These are phyloP conservation scores for Microtus agrestis DNA, from an alignment of 2,797 vertebrate species.

Conservation along the genomic window DNA sequence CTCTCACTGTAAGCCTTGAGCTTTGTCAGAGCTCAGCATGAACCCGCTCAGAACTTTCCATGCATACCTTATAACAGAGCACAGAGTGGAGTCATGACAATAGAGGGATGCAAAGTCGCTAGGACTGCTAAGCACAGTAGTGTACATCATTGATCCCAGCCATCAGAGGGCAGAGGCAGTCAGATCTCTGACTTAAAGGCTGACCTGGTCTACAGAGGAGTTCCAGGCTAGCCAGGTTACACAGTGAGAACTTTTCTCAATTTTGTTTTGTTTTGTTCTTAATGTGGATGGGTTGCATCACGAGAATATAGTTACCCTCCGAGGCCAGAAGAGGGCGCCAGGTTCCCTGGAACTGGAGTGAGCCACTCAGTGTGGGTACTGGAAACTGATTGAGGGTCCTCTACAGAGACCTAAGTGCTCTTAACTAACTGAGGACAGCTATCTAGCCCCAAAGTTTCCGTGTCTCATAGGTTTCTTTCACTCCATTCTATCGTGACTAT, in stretches of 20 bases:
- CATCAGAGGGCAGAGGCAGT: neutral
- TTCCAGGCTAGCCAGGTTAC: neutral
- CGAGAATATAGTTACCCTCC: neutral
- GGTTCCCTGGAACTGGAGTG: neutral
- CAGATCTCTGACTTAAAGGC: neutral
- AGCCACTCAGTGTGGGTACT: neutral
- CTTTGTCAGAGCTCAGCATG: neutral
- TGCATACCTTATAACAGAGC: neutral
- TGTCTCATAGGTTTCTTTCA: neutral
- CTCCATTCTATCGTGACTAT: constrained; percentile 1
- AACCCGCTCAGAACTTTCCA: neutral
- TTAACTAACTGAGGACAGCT: neutral
- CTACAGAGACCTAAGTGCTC: neutral
- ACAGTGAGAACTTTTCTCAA: neutral
- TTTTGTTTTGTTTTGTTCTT: too few species aligned
- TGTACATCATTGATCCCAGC: neutral
- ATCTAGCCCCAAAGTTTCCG: neutral
- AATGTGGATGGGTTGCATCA: neutral
- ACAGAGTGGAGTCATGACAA: too few species aligned
- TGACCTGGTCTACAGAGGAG: neutral
- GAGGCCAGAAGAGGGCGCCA: neutral
- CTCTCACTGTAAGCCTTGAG: neutral
- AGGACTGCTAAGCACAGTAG: neutral
- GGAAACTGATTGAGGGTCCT: neutral
- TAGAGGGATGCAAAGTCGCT: too few species aligned